Base-by-base conservation (phyloP, 2,888 invertebrate genomes). In the Endomychus coccineus region DNA sequence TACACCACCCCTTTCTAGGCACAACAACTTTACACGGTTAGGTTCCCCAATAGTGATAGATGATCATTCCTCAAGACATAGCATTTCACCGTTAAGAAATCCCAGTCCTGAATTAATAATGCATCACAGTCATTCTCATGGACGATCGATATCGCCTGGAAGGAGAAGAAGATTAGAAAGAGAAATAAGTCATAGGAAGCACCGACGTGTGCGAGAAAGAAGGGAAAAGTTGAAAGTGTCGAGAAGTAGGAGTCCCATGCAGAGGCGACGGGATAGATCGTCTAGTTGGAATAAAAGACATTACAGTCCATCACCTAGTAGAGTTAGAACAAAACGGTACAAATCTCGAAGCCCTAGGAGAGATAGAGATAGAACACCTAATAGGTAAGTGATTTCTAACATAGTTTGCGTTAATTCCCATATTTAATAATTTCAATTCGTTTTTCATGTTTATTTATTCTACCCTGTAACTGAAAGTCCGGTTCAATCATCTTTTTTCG, bases 181-280 rank as follows among this genome's bases (percentile, higher is more conserved):
- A 28, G 68, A 67, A 5, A 61, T 59, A 7, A 51, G 61, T 1
- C 67, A 69, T 42, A 55, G 69, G 32, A 63, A 69, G 46, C 70
- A 68, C 43, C 60, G 68, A 33, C 62, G 52, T 24, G 55, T 69
- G 44, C 69, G 69, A 42, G 71, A 70, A 7, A 66, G 69, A 34
- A 64, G 69, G 14, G 54, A 69, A 23, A 69, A 70, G 11, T 68
- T 70, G 39, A 54, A 69, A 12, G 62, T 66, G 43, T 77, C 78
- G 0, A 71, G 75, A 40, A 79, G 79, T 27, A 69, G 78, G 39
- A 76, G 75, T 46, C 77, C 70, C 1, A 48, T 71, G 3, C 55
- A 75, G 45, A 65, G 77, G 1, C 71, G 77, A 1, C 71, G 77
- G n/a, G 69, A 76, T 16, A 68, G 71, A 1, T 60, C 69, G 6